Conservation (phyloP, 2,113 vertebrate genomes). For the Motacilla tschutschensis region DNA sequence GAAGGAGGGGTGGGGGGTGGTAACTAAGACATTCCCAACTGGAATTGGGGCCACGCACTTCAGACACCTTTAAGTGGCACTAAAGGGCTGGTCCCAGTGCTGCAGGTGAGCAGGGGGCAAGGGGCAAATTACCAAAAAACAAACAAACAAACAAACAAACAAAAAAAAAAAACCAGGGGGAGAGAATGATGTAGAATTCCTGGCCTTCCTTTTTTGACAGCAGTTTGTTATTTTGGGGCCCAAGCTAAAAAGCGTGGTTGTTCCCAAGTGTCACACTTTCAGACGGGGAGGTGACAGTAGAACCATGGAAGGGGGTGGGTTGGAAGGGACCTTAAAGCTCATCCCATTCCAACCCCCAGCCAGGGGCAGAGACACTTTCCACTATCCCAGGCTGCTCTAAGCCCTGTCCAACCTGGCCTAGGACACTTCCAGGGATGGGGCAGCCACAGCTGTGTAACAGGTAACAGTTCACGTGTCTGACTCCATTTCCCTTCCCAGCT, state of each 20-base stretch:
- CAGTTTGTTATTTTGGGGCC: neutral
- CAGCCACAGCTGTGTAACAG: neutral
- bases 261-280: neutral
- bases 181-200: neutral
- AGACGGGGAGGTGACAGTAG: neutral
- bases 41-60: neutral
- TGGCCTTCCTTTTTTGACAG: neutral
- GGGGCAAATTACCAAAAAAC: too few relatives aligned
- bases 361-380: neutral
- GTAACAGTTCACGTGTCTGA: neutral
- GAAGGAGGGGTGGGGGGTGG: neutral
- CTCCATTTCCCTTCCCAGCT: constrained; percentile 63
- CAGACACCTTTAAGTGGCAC: neutral
- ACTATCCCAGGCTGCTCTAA: neutral
- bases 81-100: neutral
- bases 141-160: neutral
- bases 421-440: neutral
- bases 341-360: neutral
- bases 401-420: too few relatives aligned
- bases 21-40: neutral
- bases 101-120: neutral
- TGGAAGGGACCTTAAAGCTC: neutral
- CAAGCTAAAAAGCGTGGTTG: neutral
- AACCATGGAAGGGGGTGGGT: neutral
- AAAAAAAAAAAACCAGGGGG: neutral